Percentiles rank a stretch among this genome's conserved stretches.
Evolutionary conservation across 2,797 vertebrate species (phyloP).

Genomic region (Sebastes trivittatus): DNA sequence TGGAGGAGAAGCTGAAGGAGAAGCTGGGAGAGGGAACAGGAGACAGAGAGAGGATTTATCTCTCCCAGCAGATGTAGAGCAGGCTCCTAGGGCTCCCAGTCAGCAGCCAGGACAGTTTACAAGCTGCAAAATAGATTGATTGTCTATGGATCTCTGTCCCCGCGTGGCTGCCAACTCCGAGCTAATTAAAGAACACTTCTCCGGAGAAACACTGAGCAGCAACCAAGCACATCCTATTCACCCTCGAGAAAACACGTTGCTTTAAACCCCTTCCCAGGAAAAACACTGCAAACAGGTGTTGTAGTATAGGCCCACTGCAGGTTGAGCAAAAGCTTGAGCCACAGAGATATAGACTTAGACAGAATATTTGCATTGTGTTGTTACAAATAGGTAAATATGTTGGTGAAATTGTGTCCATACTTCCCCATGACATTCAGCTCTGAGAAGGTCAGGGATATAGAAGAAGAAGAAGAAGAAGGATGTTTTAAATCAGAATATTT

Average conservation of each 20-base stretch:
- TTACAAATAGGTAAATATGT: neutral
- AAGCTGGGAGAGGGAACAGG: conserved; percentile 8
- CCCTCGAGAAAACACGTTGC: conserved; percentile 32
- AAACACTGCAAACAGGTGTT: conserved; percentile 11
- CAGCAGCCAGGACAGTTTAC: conserved; percentile 73
- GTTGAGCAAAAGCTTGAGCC: neutral
- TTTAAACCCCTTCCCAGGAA: neutral
- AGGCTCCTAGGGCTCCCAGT: conserved; percentile 55
- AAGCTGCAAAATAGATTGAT: conserved; percentile 76
- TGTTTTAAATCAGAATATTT: neutral
- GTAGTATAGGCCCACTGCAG: neutral
- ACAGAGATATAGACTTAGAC: neutral
- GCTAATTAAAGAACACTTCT: conserved; percentile 78
- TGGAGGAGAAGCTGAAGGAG: conserved; percentile 13
- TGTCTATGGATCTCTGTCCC: conserved; percentile 67
- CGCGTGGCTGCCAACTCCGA: conserved; percentile 61
- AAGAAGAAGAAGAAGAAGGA: neutral
- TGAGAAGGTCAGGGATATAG: neutral
- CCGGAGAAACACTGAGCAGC: conserved; percentile 46
- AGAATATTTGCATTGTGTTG: neutral
- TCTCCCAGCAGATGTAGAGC: conserved; percentile 61
- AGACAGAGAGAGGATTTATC: conserved; percentile 60
- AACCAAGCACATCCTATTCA: conserved; percentile 46
- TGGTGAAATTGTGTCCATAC: neutral
- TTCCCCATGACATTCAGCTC: neutral